These are phyloP conservation scores for Cyphomyrus discorhynchus DNA, from an alignment of 2,113 vertebrate genomes.

Conservation along the genomic window DNA sequence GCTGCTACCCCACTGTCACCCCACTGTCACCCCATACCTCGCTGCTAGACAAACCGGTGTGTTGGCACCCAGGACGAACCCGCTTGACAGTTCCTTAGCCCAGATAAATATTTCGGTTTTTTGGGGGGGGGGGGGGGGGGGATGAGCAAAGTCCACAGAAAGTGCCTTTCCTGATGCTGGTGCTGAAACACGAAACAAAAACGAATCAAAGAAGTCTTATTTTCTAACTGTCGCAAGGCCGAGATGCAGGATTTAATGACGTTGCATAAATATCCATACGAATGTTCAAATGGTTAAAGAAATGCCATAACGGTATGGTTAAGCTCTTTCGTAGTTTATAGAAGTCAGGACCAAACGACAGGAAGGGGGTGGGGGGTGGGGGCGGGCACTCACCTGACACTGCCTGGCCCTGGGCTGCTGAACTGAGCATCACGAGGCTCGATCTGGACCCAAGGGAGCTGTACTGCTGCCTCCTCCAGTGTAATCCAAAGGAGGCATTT, in stretches of 20 bases:
- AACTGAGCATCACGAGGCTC: constrained; percentile 42
- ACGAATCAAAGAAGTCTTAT: constrained; percentile 56
- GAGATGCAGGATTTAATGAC: constrained; percentile 30
- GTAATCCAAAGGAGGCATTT: background rate
- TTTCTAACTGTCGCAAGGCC: constrained; percentile 58
- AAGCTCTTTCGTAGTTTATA: constrained; percentile 60
- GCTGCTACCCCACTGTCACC: background rate
- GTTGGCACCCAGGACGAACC: background rate
- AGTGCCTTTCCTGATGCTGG: constrained; percentile 97
- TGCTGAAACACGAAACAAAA: constrained; percentile 71
- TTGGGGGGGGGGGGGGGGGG: background rate
- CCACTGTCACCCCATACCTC: background rate
- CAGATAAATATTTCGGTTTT: background rate
- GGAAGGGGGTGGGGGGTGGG: constrained; percentile 22
- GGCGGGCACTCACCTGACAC: constrained; percentile 24
- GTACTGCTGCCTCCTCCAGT: background rate
- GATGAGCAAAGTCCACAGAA: constrained; percentile 70
- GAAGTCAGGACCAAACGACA: constrained; percentile 67
- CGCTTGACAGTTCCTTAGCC: background rate
- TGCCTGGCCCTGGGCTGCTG: constrained; percentile 44
- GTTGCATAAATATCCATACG: constrained; percentile 9
- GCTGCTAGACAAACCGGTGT: background rate
- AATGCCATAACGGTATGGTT: constrained; percentile 54
- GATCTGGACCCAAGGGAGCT: background rate
- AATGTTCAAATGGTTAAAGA: background rate